Conservation (phyloP, 2,888 invertebrate genomes). For the Esperia sulphurella region DNA sequence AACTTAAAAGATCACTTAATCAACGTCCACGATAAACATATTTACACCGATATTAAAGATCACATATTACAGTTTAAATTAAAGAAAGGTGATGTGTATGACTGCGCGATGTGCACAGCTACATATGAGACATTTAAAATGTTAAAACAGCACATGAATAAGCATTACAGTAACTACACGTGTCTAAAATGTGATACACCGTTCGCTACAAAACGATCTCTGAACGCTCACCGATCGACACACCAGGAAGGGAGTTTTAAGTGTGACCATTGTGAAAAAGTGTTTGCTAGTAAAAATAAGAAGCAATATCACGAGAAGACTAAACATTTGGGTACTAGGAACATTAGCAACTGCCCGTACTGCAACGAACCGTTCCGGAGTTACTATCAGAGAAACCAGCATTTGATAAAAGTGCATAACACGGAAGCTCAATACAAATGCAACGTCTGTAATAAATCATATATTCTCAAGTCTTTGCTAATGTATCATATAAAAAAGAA, state of each 20-base stretch:
- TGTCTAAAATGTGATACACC: conserved; percentile 51
- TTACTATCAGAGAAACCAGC: conserved; percentile 64
- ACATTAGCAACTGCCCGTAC: conserved; percentile 59
- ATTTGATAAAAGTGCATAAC: conserved; percentile 64
- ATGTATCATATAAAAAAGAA: conserved; percentile 65
- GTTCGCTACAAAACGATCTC: conserved; percentile 53
- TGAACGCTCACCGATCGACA: conserved; percentile 46
- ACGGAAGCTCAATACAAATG: conserved; percentile 62
- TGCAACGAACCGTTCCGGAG: conserved; percentile 58
- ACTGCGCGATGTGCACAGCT: conserved; percentile 54
- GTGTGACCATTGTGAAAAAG: conserved; percentile 60
- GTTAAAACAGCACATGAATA: conserved; percentile 68
- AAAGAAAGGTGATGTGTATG: conserved; percentile 52
- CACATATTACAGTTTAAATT: conserved; percentile 58
- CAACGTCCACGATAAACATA: conserved; percentile 36
- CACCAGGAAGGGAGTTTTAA: conserved; percentile 61
- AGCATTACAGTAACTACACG: conserved; percentile 54
- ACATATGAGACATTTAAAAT: conserved; percentile 67
- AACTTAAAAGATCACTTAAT: conserved; percentile 47
- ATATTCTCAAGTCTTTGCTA: conserved; percentile 53
- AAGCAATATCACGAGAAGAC: conserved; percentile 62
- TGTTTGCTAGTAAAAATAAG: conserved; percentile 50
- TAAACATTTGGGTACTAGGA: conserved; percentile 56
- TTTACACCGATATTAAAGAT: conserved; percentile 56
- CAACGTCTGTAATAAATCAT: conserved; percentile 54